Evolutionary conservation across 2,797 vertebrate genomes (phyloP).

Genomic region (Mormyrops attenuatus): DNA sequence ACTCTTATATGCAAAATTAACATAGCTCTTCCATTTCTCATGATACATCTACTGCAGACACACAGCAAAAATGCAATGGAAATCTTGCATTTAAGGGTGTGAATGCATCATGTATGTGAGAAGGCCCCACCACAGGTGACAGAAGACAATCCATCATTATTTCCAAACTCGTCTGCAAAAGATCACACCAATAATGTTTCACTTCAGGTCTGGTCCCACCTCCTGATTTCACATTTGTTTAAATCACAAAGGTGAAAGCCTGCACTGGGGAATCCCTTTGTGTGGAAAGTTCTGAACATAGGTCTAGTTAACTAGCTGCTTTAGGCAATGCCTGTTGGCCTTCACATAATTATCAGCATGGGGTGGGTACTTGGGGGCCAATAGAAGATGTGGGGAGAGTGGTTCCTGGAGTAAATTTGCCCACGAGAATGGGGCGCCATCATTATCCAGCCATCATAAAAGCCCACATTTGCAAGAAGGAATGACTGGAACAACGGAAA

Average conservation of each 20-base stretch:
- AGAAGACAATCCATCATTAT: background rate
- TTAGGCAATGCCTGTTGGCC: constrained; percentile 50
- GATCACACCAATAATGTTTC: background rate
- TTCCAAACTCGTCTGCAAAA: background rate
- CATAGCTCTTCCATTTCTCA: background rate
- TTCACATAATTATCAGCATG: constrained; percentile 27
- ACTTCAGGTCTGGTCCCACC: background rate
- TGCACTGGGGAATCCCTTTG: constrained; percentile 58
- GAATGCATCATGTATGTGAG: background rate
- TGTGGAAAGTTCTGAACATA: constrained; percentile 50
- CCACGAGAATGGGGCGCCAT: constrained; percentile 10
- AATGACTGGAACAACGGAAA: constrained; percentile 12
- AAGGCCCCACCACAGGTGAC: background rate
- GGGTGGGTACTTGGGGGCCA: background rate
- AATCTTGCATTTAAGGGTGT: background rate
- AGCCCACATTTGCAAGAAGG: constrained; percentile 18
- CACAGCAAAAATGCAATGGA: background rate
- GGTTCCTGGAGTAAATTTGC: constrained; percentile 19
- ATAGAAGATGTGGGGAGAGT: background rate
- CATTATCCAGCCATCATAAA: constrained; percentile 5
- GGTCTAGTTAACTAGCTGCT: constrained; percentile 21
- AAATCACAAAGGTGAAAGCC: constrained; percentile 23
- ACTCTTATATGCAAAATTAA: background rate
- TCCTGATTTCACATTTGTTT: background rate
- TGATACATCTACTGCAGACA: background rate